Evolutionary conservation across 2,888 invertebrate species (phyloP).

Genomic region (Himalopsyche anomala): DNA sequence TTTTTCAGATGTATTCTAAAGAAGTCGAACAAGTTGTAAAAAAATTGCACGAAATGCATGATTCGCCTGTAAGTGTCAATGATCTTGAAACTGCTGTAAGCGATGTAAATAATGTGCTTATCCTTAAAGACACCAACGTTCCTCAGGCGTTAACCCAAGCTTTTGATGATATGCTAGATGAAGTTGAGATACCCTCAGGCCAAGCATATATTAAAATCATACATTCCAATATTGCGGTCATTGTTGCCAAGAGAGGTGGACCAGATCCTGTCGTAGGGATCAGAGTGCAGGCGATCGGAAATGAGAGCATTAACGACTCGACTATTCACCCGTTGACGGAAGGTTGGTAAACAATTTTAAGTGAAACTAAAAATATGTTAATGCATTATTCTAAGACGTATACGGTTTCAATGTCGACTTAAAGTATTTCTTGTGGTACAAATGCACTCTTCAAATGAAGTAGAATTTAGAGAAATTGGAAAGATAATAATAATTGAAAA

Average conservation of each 20-base stretch:
- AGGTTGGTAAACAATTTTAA: constrained; percentile 48
- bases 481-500: too few species aligned
- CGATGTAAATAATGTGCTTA: background rate
- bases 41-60: too few species aligned
- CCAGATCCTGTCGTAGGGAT: constrained; percentile 53
- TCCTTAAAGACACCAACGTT: background rate
- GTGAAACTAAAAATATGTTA: too few species aligned
- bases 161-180: background rate
- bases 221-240: constrained; percentile 60
- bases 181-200: constrained; percentile 57
- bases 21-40: too few species aligned
- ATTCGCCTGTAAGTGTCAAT: background rate
- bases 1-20: too few species aligned
- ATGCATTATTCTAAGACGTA: background rate
- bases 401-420: background rate
- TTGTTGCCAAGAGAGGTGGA: constrained; percentile 55
- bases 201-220: constrained; percentile 54
- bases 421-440: background rate
- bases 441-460: background rate
- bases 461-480: too few species aligned
- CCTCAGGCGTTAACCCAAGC: background rate
- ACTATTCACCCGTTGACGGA: constrained; percentile 53
- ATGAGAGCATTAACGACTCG: constrained; percentile 44
- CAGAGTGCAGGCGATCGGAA: constrained; percentile 45
- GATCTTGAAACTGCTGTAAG: background rate